These are phyloP conservation scores for Lithodes maja DNA, from an alignment of 2,888 invertebrate species.

Conservation along the genomic window DNA sequence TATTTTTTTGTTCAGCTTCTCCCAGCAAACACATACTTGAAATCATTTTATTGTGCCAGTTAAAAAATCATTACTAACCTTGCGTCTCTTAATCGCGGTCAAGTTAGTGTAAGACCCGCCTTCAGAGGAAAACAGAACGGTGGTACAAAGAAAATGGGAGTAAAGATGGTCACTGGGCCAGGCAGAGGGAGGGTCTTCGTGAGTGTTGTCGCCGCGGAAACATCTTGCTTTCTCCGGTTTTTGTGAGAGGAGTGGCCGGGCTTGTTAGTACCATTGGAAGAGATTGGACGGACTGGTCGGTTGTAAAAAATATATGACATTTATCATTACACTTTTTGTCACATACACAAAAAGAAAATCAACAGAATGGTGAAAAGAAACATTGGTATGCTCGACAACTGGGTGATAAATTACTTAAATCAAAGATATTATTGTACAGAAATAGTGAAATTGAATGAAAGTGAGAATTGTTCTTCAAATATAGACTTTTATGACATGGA, in stretches of 20 bases:
- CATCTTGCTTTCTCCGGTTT: conserved; percentile 25
- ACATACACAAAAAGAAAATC: no score
- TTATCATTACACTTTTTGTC: no score
- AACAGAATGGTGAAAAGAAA: no score
- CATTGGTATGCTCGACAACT: no score
- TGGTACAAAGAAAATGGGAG: conserved; percentile 52
- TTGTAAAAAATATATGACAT: no score
- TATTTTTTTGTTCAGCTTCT: conserved; percentile 68
- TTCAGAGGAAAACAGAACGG: conserved; percentile 50
- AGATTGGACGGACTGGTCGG: neutral
- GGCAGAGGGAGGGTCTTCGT: conserved; percentile 18
- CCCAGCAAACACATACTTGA: conserved; percentile 64
- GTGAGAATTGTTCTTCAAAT: neutral
- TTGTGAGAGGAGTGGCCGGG: conserved; percentile 25
- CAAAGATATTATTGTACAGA: no score
- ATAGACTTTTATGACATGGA: conserved; percentile 17
- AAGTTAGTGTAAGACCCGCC: conserved; percentile 29
- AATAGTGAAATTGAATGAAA: neutral
- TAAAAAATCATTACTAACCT: conserved; percentile 55
- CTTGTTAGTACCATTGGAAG: neutral
- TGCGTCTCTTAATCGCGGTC: conserved; percentile 58
- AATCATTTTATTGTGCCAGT: conserved; percentile 65
- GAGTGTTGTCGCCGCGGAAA: conserved; percentile 23
- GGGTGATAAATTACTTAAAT: no score
- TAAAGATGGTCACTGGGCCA: conserved; percentile 28